Evolutionary conservation across 2,797 vertebrate genomes (phyloP).

Genomic region (Alosa sapidissima): DNA sequence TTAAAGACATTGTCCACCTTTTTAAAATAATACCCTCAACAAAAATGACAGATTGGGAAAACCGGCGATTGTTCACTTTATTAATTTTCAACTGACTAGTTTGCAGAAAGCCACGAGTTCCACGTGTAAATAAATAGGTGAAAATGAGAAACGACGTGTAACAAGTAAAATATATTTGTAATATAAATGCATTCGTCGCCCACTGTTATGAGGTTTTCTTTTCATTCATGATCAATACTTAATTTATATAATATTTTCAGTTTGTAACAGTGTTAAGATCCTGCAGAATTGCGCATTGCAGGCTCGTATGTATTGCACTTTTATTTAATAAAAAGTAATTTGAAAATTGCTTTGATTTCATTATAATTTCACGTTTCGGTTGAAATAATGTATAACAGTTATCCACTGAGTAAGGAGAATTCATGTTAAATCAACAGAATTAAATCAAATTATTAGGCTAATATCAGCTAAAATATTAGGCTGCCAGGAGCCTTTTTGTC

Average conservation of each 20-base stretch:
- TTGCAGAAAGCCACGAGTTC: slow-evolving; percentile 50
- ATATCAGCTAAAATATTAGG: background rate
- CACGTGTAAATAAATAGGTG: slow-evolving; percentile 61
- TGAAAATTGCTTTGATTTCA: slow-evolving; percentile 23
- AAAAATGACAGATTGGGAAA: slow-evolving; percentile 10
- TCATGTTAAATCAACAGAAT: background rate
- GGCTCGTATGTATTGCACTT: slow-evolving; percentile 87
- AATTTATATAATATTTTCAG: slow-evolving; percentile 79
- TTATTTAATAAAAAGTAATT: slow-evolving; percentile 80
- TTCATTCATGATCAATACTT: slow-evolving; percentile 77
- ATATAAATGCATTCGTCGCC: slow-evolving; percentile 76
- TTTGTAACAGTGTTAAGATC: slow-evolving; percentile 73
- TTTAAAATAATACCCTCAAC: slow-evolving; percentile 18
- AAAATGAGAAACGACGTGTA: slow-evolving; percentile 43
- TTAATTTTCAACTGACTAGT: slow-evolving; percentile 34
- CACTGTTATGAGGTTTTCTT: slow-evolving; percentile 72
- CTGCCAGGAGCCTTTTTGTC: background rate
- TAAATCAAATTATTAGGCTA: background rate
- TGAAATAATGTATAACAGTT: background rate
- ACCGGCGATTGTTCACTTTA: background rate
- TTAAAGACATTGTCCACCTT: slow-evolving; percentile 17
- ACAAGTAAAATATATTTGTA: slow-evolving; percentile 74
- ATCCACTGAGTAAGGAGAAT: background rate
- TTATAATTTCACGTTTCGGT: slow-evolving; percentile 24
- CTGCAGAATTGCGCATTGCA: slow-evolving; percentile 68